A percentile compares a stretch with the other conserved stretches of the same genome.
Evolutionary conservation across 2,113 vertebrate genomes (phyloP).

Genomic region (Choloepus hoffmanni): DNA sequence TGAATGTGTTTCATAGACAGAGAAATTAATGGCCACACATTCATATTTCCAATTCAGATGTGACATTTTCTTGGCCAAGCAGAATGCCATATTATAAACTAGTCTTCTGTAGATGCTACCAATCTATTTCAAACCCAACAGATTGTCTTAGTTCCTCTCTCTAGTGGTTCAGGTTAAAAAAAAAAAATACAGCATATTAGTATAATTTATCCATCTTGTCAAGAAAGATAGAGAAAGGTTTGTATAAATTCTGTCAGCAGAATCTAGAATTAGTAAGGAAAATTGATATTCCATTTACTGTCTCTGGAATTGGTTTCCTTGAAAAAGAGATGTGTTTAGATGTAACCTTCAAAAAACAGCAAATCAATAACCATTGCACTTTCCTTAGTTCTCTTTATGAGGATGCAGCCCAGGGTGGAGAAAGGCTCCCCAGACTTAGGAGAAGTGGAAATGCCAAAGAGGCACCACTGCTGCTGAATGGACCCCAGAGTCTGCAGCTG

Average conservation of each 20-base stretch:
- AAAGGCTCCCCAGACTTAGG: background rate
- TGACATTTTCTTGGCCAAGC: conserved; percentile 37
- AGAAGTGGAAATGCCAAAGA: background rate
- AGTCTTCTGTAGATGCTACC: background rate
- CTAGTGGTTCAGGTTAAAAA: conserved; percentile 51
- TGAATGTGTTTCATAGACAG: conserved; percentile 4
- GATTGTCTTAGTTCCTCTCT: background rate
- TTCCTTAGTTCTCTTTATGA: conserved; percentile 12
- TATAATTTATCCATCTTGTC: conserved; percentile 49
- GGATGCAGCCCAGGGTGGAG: conserved; percentile 33
- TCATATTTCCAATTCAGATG: conserved; percentile 34
- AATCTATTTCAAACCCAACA: conserved; percentile 52
- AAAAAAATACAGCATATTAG: conserved; percentile 48
- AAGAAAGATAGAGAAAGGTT: conserved; percentile 40
- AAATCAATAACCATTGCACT: conserved; percentile 55
- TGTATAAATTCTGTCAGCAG: conserved; percentile 72
- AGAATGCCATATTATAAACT: conserved; percentile 21
- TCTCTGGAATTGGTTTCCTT: conserved; percentile 74
- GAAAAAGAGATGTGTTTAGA: conserved; percentile 68
- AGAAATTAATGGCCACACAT: conserved; percentile 50
- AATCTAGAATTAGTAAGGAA: conserved; percentile 38
- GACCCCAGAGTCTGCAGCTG: background rate
- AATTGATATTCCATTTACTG: conserved; percentile 77
- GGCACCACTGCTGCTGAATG: background rate
- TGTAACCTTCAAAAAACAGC: conserved; percentile 57